A percentile compares a stretch with the other conserved stretches of the same genome.
phyloP scores from a whole-genome alignment of 2,113 vertebrate species.

The Otus sunia region DNA sequence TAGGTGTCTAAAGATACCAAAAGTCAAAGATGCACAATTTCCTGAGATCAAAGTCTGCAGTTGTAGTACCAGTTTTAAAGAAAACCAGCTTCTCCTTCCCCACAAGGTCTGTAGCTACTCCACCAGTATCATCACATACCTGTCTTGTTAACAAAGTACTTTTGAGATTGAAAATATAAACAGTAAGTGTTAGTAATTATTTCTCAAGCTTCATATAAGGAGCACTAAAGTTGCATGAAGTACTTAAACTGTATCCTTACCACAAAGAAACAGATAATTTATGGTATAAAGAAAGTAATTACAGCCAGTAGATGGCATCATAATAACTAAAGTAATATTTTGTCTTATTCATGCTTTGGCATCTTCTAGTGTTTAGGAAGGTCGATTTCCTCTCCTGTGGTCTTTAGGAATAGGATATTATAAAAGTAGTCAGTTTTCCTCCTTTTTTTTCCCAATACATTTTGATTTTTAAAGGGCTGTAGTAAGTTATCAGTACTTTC shows the following conservation, averaged over 20 bases:
- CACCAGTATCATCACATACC: neutral
- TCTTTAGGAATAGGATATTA: neutral
- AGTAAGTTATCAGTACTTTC: neutral
- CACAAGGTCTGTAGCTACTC: neutral
- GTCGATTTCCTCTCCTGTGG: neutral
- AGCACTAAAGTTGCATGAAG: neutral
- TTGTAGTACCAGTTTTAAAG: neutral
- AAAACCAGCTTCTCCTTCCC: neutral
- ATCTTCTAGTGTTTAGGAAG: neutral
- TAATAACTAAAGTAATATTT: constrained; percentile 65
- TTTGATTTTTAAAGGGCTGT: neutral
- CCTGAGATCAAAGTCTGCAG: neutral
- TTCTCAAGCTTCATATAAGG: neutral
- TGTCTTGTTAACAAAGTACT: neutral
- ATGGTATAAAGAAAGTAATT: constrained; percentile 6
- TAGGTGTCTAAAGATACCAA: no score
- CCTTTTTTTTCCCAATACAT: neutral
- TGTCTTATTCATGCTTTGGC: neutral
- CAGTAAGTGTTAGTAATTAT: neutral
- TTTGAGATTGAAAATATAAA: neutral
- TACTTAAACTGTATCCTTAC: neutral
- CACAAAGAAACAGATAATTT: neutral
- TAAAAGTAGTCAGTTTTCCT: neutral
- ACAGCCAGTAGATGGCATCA: constrained; percentile 79
- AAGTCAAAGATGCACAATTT: neutral